Percentiles rank a stretch among this genome's conserved stretches.
Evolutionary conservation across 2,888 invertebrate genomes (phyloP).

Genomic region (Athalia rosae): DNA sequence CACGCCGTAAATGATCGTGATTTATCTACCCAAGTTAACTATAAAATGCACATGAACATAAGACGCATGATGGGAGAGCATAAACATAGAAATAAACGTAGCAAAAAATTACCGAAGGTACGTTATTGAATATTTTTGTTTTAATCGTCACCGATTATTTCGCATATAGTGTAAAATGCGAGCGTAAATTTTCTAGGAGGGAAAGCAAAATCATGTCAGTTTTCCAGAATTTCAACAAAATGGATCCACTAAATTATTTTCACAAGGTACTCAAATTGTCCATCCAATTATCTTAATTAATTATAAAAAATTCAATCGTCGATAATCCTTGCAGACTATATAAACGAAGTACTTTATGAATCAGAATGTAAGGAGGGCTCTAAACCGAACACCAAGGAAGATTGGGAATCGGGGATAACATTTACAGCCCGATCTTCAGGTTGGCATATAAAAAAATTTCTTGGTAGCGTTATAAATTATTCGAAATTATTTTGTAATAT

Average conservation of each 20-base stretch:
- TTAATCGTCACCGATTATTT: neutral
- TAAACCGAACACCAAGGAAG: conserved; percentile 79
- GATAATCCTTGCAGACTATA: conserved; percentile 81
- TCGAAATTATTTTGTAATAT: conserved; percentile 7
- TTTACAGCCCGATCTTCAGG: conserved; percentile 93
- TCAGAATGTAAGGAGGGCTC: conserved; percentile 76
- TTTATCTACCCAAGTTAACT: conserved; percentile 89
- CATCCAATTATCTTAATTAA: neutral
- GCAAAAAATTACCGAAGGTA: conserved; percentile 90
- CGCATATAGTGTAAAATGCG: neutral
- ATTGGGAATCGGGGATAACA: conserved; percentile 91
- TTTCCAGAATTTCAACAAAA: conserved; percentile 94
- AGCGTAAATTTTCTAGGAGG: conserved; percentile 78
- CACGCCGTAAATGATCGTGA: conserved; percentile 94
- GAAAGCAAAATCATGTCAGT: conserved; percentile 91
- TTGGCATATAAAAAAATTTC: conserved; percentile 75
- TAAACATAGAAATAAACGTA: conserved; percentile 86
- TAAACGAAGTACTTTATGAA: conserved; percentile 88
- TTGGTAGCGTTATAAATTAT: neutral
- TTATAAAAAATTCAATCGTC: conserved; percentile 73
- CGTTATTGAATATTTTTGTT: conserved; percentile 27
- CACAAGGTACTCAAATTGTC: conserved; percentile 81
- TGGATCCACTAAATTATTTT: conserved; percentile 90
- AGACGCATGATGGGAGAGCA: conserved; percentile 90
- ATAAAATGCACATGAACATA: conserved; percentile 93